A percentile compares a stretch with the other conserved stretches of the same genome.
Conservation (phyloP, 2,888 invertebrate genomes). For the Phortica magna region DNA sequence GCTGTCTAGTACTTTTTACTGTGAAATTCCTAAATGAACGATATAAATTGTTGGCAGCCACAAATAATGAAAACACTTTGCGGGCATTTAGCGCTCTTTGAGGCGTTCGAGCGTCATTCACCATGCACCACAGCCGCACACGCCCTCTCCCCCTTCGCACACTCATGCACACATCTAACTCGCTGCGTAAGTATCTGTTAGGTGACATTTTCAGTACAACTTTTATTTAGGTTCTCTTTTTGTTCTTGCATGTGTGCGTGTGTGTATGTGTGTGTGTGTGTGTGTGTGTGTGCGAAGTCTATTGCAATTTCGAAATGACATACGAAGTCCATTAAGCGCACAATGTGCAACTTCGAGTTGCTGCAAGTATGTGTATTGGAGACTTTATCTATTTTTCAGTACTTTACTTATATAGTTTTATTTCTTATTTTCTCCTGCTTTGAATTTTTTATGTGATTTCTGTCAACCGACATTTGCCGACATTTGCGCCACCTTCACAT, state of each 20-base stretch:
- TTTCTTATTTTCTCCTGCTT: no score
- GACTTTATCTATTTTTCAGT: background rate
- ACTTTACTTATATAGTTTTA: no score
- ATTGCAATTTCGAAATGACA: conserved; percentile 71
- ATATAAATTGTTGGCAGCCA: conserved; percentile 74
- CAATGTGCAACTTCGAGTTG: conserved; percentile 51
- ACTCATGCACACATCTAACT: background rate
- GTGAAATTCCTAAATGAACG: conserved; percentile 74
- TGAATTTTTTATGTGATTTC: background rate
- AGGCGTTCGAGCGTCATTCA: conserved; percentile 18
- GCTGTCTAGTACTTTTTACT: conserved; percentile 9
- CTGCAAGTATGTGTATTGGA: conserved; percentile 22
- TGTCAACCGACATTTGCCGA: background rate
- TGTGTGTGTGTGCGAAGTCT: conserved; percentile 14
- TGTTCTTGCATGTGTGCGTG: conserved; percentile 27
- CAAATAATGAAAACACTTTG: conserved; percentile 71
- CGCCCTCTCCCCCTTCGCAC: background rate
- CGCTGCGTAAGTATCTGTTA: conserved; percentile 44
- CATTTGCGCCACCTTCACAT: background rate
- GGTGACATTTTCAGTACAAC: background rate
- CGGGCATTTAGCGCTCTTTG: conserved; percentile 50
- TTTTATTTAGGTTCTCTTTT: conserved; percentile 43
- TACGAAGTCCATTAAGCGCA: conserved; percentile 70
- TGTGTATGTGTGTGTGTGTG: no score
- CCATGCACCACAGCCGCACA: background rate